These are phyloP conservation scores for Omphaloscelis lunosa DNA, from an alignment of 2,888 invertebrate species.

Conservation along the genomic window DNA sequence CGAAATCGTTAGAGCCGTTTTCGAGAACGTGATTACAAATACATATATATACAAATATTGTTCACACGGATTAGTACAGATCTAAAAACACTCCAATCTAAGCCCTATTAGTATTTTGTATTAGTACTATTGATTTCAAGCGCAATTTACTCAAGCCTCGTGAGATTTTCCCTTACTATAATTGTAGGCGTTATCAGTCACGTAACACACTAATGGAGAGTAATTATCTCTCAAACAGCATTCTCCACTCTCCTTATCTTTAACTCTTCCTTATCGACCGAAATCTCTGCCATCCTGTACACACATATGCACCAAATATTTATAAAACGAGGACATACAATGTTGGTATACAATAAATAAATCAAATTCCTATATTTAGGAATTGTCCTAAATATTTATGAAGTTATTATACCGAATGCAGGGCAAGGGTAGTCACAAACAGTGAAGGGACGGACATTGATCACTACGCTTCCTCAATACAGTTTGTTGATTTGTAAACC, in stretches of 20 bases:
- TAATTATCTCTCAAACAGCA: not conserved
- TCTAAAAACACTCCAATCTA: not conserved
- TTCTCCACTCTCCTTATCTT: not conserved
- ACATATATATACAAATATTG: no score
- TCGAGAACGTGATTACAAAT: no score
- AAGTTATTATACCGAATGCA: not conserved
- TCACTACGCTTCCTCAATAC: not conserved
- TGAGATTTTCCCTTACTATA: not conserved
- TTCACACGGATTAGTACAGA: no score
- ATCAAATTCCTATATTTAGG: not conserved
- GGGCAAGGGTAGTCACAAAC: not conserved
- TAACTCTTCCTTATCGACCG: not conserved
- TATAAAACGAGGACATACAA: not conserved
- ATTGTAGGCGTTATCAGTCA: not conserved
- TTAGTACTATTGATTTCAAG: not conserved
- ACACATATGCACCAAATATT: not conserved
- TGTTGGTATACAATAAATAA: not conserved
- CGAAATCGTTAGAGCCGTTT: no score
- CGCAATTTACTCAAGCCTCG: not conserved
- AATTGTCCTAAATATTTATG: no score
- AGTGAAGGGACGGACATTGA: not conserved
- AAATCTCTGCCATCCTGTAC: not conserved
- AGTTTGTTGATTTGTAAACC: not conserved
- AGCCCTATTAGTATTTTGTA: not conserved
- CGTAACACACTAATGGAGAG: not conserved